phyloP scores from a whole-genome alignment of 2,113 vertebrate species.

The Semnornis frantzii region DNA sequence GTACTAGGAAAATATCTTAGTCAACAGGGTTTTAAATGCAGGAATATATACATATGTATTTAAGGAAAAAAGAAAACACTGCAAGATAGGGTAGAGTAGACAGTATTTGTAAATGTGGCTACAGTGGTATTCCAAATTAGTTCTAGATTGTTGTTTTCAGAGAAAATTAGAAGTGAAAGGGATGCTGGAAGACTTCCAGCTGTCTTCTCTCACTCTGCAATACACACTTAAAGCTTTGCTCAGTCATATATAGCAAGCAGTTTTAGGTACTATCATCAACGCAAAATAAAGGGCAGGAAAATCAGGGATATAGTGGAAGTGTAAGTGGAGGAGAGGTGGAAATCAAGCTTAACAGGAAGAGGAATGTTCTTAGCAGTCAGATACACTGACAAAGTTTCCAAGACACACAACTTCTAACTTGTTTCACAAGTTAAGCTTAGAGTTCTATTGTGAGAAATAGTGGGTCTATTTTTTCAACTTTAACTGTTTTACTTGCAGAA shows the following conservation, averaged over 20 bases:
- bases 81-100: neutral
- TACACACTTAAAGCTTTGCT: neutral
- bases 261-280: neutral
- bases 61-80: neutral
- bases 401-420: neutral
- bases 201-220: neutral
- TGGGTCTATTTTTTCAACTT: neutral
- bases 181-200: neutral
- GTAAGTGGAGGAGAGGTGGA: neutral
- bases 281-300: neutral
- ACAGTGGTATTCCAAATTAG: neutral
- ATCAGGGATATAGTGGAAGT: neutral
- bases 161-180: neutral
- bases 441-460: neutral
- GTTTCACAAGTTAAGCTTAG: neutral
- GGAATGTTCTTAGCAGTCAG: neutral
- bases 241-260: neutral
- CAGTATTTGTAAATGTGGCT: neutral
- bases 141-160: neutral
- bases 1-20: neutral
- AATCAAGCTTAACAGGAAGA: neutral
- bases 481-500: neutral
- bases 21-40: neutral
- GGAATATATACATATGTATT: neutral
- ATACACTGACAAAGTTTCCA: neutral